These are phyloP conservation scores for Eupristina koningsbergeri DNA, from an alignment of 1,140 invertebrate species.

Conservation along the genomic window DNA sequence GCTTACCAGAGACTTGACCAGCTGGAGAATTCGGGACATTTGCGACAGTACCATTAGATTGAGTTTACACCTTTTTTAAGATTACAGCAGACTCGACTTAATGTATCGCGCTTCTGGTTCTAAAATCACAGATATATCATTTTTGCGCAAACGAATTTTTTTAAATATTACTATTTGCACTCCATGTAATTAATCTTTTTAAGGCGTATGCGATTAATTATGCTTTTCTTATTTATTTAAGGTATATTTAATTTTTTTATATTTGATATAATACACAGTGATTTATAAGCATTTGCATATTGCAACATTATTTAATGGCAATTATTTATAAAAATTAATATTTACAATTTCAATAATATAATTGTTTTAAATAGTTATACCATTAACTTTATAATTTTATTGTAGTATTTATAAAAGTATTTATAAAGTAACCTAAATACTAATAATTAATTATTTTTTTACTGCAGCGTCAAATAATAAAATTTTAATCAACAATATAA, in stretches of 20 bases:
- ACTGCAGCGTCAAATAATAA: neutral
- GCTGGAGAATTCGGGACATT: neutral
- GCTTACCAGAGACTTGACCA: neutral
- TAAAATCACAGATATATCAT: constrained; percentile 51
- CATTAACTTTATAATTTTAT: neutral
- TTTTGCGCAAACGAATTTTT: neutral
- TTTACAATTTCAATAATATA: neutral
- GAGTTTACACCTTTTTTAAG: constrained; percentile 52
- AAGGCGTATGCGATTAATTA: neutral
- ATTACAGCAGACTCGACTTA: constrained; percentile 65
- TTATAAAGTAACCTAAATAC: neutral
- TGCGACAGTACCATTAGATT: neutral
- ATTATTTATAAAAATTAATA: neutral
- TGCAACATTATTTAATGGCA: neutral
- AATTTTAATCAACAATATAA: neutral
- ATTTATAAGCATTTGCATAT: neutral
- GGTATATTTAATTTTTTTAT: neutral
- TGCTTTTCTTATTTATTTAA: neutral
- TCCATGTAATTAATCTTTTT: neutral
- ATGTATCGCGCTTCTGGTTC: constrained; percentile 60
- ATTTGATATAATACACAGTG: neutral
- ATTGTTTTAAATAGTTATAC: neutral
- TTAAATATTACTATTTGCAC: neutral
- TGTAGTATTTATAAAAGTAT: neutral
- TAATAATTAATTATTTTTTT: neutral